Base-by-base conservation (phyloP, 1,140 invertebrate genomes). In the Zelostemma sp. region DNA sequence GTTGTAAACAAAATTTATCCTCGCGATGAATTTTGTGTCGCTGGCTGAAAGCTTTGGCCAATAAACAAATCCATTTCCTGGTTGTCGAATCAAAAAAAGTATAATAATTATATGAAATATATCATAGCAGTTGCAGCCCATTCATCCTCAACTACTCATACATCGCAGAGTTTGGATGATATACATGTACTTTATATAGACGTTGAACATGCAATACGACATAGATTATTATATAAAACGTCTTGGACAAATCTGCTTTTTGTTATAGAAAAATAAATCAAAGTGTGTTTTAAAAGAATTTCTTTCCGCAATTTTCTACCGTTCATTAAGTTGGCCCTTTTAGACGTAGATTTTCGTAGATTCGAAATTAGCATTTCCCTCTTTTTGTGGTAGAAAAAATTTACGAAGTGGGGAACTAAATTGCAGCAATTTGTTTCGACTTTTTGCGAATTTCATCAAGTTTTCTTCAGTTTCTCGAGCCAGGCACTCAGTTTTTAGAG, bases 1-100 rank as follows among this genome's bases (percentile, higher is more conserved):
- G 33, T 35, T 35, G 33, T 35, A 35, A 35, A 35, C 33, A 35
- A 35, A 35, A 35, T 35, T 35, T 35, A n/a, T 35, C 33, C 33
- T 1, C 33, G 6, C 5, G 33, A 35, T 35, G 33, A 35, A 35
- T 35, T 35, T 35, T 35, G 33, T 35, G 33, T 25, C 21, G 33
- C 11, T 35, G 33, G 6, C n/a, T 35, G 11, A 35, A 35, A 25
- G 21, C 21, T 25, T 25, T 35, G 33, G 33, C 2, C 3, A n/a
- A 35, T 35, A 35, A 25, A 25, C 21, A 25, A 35, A 35, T 35
- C 33, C 11, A 35, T 35, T 35, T 35, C 33, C 33, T 35, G 33
- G 33, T 35, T 35, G 33, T 35, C 33, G 33, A 35, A 35, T 35
- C 33, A 35, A 35, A 35, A 35, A 9, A n/a, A n/a, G n/a, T n/a